Evolutionary conservation across 2,113 vertebrate genomes (phyloP), one percentile per base, ranked within the genome.

Genomic region (Ceyx melanurus): DNA sequence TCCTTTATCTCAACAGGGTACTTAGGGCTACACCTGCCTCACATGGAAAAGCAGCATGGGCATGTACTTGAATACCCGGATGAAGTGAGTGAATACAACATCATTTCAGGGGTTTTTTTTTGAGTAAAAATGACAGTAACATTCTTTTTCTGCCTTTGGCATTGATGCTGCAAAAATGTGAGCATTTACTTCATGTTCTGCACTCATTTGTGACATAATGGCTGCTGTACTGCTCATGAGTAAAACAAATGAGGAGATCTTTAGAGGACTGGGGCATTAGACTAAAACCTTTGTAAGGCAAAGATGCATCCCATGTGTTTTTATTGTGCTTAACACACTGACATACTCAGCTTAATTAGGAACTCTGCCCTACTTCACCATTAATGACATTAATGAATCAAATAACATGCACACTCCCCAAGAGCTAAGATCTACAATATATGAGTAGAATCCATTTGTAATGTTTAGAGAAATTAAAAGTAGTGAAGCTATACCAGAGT

Each of bases 381-480:
- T 45, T 71, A 56, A 71, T 46, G 54, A 58, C 68, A 0, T 13
- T 64, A 10, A 58, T 37, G 50, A 64, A 66, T 64, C 86, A 83
- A 51, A 37, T 26, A 72, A 29, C 29, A 82, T 42, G 15, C 20
- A 42, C 5, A 2, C 25, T 82, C 42, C 56, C 43, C 65, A 56
- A 19, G 20, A 74, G 22, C 40, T 42, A 53, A 60, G 23, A 33
- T 89, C 60, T 67, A 77, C 65, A 56, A 53, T 60, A 46, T 48
- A 67, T 40, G 22, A 56, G 26, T 56, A 61, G 25, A 82, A 87
- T 80, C 57, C 23, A 77, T 80, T 92, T 71, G 53, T 78, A 89
- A 75, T 57, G 25, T 67, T 88, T 91, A 67, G 60, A 86, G 79
- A 78, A 92, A 89, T 81, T 81, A 89, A 93, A 56, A 46, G 43